Percentiles rank a stretch among this genome's conserved stretches.
phyloP scores from a whole-genome alignment of 2,113 vertebrate genomes.

The Pundamilia nyererei region DNA sequence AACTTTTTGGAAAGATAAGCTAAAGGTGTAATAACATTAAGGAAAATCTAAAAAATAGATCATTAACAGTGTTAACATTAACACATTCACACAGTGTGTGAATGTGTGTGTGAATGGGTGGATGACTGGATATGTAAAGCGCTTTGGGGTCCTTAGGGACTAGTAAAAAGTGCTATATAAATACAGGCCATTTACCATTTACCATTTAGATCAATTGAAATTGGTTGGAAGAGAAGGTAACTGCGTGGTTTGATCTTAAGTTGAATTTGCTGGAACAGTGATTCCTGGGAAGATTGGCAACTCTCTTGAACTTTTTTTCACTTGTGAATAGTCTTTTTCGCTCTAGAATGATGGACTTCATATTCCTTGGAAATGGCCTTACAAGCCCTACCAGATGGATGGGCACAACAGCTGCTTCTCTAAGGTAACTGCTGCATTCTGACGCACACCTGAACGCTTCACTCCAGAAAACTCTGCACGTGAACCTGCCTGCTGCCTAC shows the following conservation, averaged over 20 bases:
- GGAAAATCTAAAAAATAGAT: not conserved
- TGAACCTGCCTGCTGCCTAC: not conserved
- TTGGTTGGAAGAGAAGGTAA: not conserved
- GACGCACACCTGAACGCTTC: not conserved
- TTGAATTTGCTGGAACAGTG: not conserved
- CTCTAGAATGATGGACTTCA: not conserved
- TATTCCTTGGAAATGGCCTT: not conserved
- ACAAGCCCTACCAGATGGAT: not conserved
- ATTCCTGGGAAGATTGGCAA: not conserved
- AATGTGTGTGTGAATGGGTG: too few species aligned
- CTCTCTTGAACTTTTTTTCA: not conserved
- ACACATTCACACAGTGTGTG: too few species aligned
- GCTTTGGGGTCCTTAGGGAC: too few species aligned
- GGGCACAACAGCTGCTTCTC: not conserved
- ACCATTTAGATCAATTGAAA: accelerated
- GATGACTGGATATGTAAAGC: too few species aligned
- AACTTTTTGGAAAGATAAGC: not conserved
- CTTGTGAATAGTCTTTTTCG: not conserved
- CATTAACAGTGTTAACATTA: too few species aligned
- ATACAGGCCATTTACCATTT: too few species aligned
- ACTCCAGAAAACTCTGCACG: not conserved
- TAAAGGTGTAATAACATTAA: not conserved
- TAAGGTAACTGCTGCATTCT: not conserved
- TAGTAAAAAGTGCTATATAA: too few species aligned
- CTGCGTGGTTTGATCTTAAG: not conserved